Percentiles rank a stretch among this genome's conserved stretches.
Conservation (phyloP, 1,140 invertebrate genomes). For the Theocolax elegans region DNA sequence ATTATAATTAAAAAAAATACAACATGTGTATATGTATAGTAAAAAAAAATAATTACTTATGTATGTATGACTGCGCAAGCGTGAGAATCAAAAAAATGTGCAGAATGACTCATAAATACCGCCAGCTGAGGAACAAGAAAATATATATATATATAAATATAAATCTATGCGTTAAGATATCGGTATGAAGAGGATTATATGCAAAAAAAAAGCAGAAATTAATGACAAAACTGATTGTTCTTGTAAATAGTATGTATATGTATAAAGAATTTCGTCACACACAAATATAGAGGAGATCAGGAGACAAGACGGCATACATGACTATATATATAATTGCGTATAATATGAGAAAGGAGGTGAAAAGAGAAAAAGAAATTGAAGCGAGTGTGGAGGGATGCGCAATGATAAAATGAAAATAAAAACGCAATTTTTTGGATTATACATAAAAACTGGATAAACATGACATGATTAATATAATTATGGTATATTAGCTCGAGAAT, state of each 20-base stretch:
- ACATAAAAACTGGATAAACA: background rate
- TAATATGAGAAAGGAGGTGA: too few relatives aligned
- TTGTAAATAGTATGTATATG: constrained; percentile 37
- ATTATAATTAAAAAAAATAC: background rate
- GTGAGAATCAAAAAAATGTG: constrained; percentile 33
- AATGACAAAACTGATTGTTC: constrained; percentile 21
- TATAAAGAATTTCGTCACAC: constrained; percentile 25
- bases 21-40: constrained; percentile 11
- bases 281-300: background rate
- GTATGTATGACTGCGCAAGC: constrained; percentile 24
- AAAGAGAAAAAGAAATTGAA: background rate
- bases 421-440: constrained; percentile 15
- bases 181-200: constrained; percentile 14
- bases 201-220: background rate
- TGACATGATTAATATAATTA: constrained; percentile 27
- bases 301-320: background rate
- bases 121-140: background rate
- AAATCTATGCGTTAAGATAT: constrained; percentile 29
- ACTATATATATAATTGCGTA: background rate
- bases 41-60: constrained; percentile 23
- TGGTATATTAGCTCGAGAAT: constrained; percentile 44
- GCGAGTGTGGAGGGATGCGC: background rate
- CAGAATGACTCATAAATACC: background rate
- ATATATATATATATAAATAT: constrained; percentile 23
- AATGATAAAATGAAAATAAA: background rate